These are phyloP conservation scores for Caenorhabditis sp. DNA, from an alignment of 2,888 invertebrate genomes.

Conservation along the genomic window DNA sequence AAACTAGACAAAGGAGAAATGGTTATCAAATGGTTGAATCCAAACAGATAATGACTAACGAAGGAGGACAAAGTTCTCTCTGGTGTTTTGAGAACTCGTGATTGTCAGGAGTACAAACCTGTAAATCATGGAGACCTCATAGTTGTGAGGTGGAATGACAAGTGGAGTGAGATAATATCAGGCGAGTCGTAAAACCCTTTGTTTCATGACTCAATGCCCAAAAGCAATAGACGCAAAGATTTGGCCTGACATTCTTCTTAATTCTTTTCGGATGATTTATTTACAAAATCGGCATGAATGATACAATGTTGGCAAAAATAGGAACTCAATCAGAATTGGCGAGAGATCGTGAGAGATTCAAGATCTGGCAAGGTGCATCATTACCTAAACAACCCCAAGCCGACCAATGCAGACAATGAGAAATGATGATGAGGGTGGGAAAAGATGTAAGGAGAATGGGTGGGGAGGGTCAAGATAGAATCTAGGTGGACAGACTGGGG, in stretches of 20 bases:
- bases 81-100: neutral
- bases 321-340: neutral
- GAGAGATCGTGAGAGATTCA: slow-evolving; percentile 19
- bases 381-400: slow-evolving; percentile 32
- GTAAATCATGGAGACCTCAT: no score
- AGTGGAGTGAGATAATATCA: no score
- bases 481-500: neutral
- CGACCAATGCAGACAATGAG: slow-evolving; percentile 13
- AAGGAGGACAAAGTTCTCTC: slow-evolving; percentile 19
- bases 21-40: neutral
- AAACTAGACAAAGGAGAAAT: slow-evolving; percentile 19
- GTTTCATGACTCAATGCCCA: no score
- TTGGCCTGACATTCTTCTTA: no score
- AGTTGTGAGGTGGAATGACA: no score
- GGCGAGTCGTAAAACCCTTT: no score
- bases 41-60: neutral
- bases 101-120: neutral
- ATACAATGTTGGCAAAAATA: slow-evolving; percentile 11
- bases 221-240: no score
- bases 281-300: neutral
- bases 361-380: slow-evolving; percentile 44
- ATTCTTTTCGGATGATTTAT: no score
- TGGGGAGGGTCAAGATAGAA: neutral
- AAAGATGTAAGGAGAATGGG: neutral
- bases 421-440: slow-evolving; percentile 22